Evolutionary conservation across 1,140 invertebrate genomes (phyloP).

Genomic region (Augochlora pura): DNA sequence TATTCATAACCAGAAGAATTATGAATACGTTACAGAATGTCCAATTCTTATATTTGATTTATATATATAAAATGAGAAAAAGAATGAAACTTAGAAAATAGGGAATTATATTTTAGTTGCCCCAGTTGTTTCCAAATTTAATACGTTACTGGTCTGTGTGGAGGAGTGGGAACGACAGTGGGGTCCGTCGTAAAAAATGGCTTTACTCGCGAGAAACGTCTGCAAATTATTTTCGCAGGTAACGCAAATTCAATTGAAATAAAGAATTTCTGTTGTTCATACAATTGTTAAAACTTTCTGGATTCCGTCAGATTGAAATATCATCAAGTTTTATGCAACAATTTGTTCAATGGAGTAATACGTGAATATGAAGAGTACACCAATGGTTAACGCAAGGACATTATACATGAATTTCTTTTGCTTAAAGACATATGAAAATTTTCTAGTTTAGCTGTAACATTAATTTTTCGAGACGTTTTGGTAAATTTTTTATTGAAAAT

Average conservation of each 20-base stretch:
- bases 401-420: constrained; percentile 36
- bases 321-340: not conserved
- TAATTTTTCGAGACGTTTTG: not conserved
- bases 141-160: constrained; percentile 34
- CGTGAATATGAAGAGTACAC: not conserved
- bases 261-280: not conserved
- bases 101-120: not conserved
- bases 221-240: constrained; percentile 76
- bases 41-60: not conserved
- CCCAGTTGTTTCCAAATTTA: not conserved
- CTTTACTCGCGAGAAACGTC: constrained; percentile 74
- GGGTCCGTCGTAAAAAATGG: constrained; percentile 73
- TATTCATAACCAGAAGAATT: not conserved
- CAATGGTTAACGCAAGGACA: constrained; percentile 43
- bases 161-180: constrained; percentile 12
- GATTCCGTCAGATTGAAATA: not conserved
- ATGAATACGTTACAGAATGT: not conserved
- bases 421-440: not conserved
- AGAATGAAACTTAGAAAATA: not conserved
- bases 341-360: not conserved
- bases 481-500: not conserved
- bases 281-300: not conserved
- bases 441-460: not conserved
- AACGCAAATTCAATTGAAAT: constrained; percentile 41
- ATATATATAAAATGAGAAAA: not conserved